Conservation (phyloP, 2,113 vertebrate genomes). For the Lynx canadensis region DNA sequence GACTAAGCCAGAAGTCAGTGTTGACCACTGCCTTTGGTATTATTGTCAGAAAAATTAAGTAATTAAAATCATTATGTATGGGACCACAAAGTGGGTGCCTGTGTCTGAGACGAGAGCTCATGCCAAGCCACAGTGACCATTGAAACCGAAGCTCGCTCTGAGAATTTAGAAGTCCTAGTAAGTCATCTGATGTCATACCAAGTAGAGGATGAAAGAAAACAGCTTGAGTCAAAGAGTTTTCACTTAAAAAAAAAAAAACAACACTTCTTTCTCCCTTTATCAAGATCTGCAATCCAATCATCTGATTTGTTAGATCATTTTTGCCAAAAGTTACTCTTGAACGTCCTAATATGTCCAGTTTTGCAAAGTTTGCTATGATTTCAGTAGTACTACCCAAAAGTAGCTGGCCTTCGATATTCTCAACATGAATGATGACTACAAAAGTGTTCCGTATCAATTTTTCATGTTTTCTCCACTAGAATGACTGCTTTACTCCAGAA, state of each 20-base stretch:
- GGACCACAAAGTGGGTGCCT: neutral
- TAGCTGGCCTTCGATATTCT: neutral
- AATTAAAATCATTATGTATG: neutral
- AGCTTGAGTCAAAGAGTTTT: neutral
- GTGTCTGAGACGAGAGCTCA: neutral
- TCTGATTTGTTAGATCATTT: neutral
- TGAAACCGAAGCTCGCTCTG: neutral
- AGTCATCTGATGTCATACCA: neutral
- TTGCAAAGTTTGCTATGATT: neutral
- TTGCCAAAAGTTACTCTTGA: neutral
- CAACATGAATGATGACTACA: neutral
- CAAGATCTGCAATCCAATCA: neutral
- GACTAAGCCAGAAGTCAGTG: neutral
- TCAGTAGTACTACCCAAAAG: neutral
- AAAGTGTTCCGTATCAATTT: neutral
- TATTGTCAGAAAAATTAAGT: neutral
- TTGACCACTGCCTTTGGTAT: neutral
- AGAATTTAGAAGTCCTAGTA: neutral
- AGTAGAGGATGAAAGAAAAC: neutral
- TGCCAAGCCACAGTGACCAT: neutral
- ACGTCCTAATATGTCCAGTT: neutral
- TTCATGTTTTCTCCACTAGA: neutral
- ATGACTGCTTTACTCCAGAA: neutral
- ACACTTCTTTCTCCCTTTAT: slow-evolving; percentile 11
- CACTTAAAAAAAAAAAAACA: neutral